A percentile compares a stretch with the other conserved stretches of the same genome.
phyloP scores from a whole-genome alignment of 1,140 invertebrate species.

The Neodiprion lecontei region DNA sequence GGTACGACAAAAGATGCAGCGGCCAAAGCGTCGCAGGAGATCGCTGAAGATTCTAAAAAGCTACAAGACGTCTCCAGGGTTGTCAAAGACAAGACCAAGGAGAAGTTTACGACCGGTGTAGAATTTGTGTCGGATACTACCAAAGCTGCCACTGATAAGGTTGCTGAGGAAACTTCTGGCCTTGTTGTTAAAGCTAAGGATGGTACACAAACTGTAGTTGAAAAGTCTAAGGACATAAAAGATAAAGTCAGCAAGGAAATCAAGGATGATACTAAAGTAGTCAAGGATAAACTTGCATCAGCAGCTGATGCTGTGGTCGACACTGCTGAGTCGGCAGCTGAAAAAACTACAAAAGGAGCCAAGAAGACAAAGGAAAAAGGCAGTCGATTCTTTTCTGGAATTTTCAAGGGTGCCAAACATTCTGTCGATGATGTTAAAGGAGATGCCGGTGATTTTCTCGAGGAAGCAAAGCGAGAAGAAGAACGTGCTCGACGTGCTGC shows the following conservation, averaged over 20 bases:
- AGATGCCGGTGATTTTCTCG: constrained; percentile 41
- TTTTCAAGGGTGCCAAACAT: constrained; percentile 36
- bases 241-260: constrained; percentile 20
- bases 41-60: constrained; percentile 21
- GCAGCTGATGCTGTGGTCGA: constrained; percentile 4
- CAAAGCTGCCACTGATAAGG: not conserved
- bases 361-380: constrained; percentile 44
- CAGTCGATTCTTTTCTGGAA: constrained; percentile 33
- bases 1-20: not conserved
- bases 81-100: constrained; percentile 6
- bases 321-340: constrained; percentile 10
- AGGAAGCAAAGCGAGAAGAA: constrained; percentile 35
- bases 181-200: not conserved
- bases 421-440: constrained; percentile 44
- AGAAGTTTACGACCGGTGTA: not conserved
- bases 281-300: constrained; percentile 18
- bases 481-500: constrained; percentile 21
- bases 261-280: constrained; percentile 25
- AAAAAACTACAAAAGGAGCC: constrained; percentile 35
- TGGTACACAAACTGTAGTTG: not conserved
- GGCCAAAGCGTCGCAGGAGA: not conserved
- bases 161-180: not conserved
- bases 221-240: constrained; percentile 2
- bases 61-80: constrained; percentile 20
- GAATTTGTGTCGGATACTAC: not conserved